A percentile compares a stretch with the other conserved stretches of the same genome.
These are phyloP conservation scores for Corynorhinus townsendii DNA, from an alignment of 2,113 vertebrate genomes.

Conservation along the genomic window DNA sequence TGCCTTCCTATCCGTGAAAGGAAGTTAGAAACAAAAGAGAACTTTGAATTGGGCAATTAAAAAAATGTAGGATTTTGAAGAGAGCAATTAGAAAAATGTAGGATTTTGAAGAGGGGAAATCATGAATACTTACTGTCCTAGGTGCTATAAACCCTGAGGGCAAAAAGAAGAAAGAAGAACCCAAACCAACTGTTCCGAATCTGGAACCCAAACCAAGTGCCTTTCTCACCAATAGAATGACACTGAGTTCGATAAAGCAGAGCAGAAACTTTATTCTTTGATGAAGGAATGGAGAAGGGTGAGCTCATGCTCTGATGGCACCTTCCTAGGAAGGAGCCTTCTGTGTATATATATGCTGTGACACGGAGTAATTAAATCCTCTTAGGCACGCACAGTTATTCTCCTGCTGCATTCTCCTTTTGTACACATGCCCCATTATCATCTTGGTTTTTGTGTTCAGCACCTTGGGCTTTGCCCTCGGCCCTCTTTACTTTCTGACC, in stretches of 20 bases:
- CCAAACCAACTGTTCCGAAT: no score
- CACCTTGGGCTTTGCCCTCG: not conserved
- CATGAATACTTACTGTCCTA: not conserved
- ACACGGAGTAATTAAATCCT: not conserved
- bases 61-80: no score
- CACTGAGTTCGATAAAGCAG: not conserved
- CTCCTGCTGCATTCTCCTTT: not conserved
- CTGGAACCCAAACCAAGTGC: not conserved
- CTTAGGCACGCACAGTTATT: not conserved
- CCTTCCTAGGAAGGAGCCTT: not conserved
- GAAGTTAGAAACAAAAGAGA: not conserved
- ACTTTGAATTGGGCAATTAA: not conserved
- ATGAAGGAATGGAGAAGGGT: not conserved
- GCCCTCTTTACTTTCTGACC: not conserved
- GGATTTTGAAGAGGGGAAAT: not conserved
- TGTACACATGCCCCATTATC: not conserved
- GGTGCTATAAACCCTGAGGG: not conserved
- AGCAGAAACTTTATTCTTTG: not conserved
- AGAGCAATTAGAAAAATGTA: not conserved
- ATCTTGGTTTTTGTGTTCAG: not conserved
- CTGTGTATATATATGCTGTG: not conserved
- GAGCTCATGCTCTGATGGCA: not conserved
- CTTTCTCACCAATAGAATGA: not conserved
- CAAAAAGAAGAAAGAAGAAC: not conserved
- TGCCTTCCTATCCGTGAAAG: not conserved